Base-by-base conservation (phyloP, 2,888 invertebrate species). In the Eulithis prunata region DNA sequence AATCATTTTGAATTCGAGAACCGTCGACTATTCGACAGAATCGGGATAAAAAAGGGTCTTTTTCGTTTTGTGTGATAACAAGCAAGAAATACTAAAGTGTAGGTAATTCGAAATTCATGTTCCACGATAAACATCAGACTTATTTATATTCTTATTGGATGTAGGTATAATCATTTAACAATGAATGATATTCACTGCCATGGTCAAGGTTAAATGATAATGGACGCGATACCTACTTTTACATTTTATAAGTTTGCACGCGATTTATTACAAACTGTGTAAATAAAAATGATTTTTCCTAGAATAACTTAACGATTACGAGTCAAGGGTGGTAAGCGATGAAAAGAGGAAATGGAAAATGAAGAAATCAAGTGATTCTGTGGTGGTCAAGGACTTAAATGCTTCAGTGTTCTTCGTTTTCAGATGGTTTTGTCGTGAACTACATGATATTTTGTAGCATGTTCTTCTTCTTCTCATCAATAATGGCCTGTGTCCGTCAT, bases 71-170 rank as follows among this genome's bases (percentile, higher is more conserved):
- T n/a, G 2, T 52, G 52, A 52, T 52, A 52, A 52, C 13, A 51
- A 51, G 51, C 47, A 46, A 47, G 57, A 28, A 54, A 47, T 46
- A 36, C 59, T 14, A 52, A 46, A 36, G 13, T 38, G 21, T 55
- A 21, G 21, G 21, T 21, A 56, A 47, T 56, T 55, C 21, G 28
- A 62, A 56, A 51, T 45, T 14, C 41, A 51, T 57, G 43, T 62
- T 56, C 38, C 43, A 51, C 57, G 62, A 62, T 56, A 57, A 51
- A 36, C 69, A 53, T 63, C 21, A 61, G 36, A 13, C 46, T 10
- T 62, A 63, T 66, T 71, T 67, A 72, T 77, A 74, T 72, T 74
- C 75, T 63, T 69, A 69, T 68, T 68, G 46, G 46, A 14, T n/a
- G 45, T 54, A 68, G 61, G 46, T 57, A 64, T 61, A 49, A 41